Evolutionary conservation across 2,113 vertebrate genomes (phyloP).

Genomic region (Chlamydotis undulata): DNA sequence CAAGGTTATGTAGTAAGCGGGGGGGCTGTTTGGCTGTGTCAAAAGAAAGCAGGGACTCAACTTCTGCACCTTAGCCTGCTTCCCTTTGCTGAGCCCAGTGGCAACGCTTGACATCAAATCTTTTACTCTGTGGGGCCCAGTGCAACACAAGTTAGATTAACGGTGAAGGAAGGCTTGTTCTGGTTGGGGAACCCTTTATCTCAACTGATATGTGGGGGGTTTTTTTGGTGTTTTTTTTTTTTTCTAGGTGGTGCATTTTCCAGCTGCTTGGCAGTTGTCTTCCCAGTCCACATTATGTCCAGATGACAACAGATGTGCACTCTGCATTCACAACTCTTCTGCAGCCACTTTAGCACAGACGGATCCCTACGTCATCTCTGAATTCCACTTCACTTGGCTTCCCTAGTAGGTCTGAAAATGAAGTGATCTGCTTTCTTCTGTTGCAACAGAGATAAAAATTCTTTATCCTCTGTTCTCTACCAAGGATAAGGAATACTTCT

Average conservation of each 20-base stretch:
- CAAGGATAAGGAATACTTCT: not conserved
- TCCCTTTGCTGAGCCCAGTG: not conserved
- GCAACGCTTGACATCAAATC: not conserved
- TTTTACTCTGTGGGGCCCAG: not conserved
- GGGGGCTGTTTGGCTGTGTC: not conserved
- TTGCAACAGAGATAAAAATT: not conserved
- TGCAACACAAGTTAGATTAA: rapidly evolving
- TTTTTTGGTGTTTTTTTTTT: no score
- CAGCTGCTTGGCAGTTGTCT: not conserved
- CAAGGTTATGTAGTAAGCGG: not conserved
- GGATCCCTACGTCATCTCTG: not conserved
- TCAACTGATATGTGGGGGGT: not conserved
- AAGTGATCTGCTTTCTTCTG: not conserved
- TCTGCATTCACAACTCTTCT: not conserved
- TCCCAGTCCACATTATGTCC: not conserved
- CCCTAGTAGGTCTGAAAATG: not conserved
- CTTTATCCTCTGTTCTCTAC: not conserved
- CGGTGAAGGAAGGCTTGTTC: not conserved
- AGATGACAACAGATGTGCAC: not conserved
- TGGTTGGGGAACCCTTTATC: not conserved
- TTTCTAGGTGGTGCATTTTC: not conserved
- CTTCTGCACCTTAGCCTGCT: not conserved
- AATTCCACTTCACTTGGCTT: not conserved
- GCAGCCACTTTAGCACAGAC: not conserved
- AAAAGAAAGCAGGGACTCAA: not conserved